phyloP scores from a whole-genome alignment of 2,113 vertebrate species.

The Apaloderma vittatum region DNA sequence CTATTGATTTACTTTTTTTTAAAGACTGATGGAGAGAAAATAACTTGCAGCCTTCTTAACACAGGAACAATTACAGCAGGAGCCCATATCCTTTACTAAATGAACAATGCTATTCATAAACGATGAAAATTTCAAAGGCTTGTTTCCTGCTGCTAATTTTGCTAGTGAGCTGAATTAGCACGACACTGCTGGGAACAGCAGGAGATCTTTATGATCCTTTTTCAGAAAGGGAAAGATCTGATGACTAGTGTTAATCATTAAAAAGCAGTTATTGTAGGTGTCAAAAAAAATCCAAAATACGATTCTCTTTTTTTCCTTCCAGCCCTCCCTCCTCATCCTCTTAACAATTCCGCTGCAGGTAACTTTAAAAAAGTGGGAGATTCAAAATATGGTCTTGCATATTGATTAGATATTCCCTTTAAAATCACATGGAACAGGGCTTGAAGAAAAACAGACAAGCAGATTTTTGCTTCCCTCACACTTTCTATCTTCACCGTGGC shows the following conservation, averaged over 20 bases:
- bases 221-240: conserved; percentile 71
- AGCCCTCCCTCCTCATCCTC: neutral
- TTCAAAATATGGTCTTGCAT: neutral
- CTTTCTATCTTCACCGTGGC: neutral
- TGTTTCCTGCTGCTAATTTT: conserved; percentile 83
- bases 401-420: neutral
- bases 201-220: conserved; percentile 73
- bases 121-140: conserved; percentile 78
- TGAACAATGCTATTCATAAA: conserved; percentile 80
- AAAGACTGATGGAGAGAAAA: conserved; percentile 61
- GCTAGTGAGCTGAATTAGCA: conserved; percentile 75
- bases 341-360: neutral
- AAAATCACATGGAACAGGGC: neutral
- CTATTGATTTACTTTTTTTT: conserved; percentile 58
- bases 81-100: conserved; percentile 63
- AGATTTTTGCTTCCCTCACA: neutral
- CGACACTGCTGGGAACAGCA: conserved; percentile 73
- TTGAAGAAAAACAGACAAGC: neutral
- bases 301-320: neutral
- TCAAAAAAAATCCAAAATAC: neutral
- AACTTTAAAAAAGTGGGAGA: neutral
- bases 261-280: conserved; percentile 52
- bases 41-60: conserved; percentile 58
- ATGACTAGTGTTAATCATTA: conserved; percentile 76
- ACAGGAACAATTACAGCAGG: conserved; percentile 72